Conservation (phyloP, 2,888 invertebrate species). For the Notodonta dromedarius region DNA sequence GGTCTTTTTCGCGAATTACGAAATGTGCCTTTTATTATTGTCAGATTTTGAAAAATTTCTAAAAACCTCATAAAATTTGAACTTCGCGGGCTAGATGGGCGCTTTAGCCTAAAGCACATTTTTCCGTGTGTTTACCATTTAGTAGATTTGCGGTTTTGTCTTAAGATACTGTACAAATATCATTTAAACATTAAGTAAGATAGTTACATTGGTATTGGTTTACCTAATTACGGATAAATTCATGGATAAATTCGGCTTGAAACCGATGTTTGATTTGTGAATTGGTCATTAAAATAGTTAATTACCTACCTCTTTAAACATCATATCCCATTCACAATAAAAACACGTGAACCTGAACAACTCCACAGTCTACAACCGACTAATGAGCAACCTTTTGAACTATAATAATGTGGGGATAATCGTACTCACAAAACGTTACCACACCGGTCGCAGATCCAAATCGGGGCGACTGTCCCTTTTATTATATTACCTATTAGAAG, state of each 20-base stretch:
- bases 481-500: conserved; percentile 63
- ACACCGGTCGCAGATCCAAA: conserved; percentile 46
- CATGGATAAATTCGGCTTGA: background rate
- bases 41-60: too few relatives aligned
- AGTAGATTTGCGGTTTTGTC: too few relatives aligned
- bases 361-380: conserved; percentile 27
- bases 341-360: conserved; percentile 39
- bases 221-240: background rate
- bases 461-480: conserved; percentile 61
- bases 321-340: conserved; percentile 27
- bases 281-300: background rate
- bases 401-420: conserved; percentile 48
- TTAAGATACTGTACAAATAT: too few relatives aligned
- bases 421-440: conserved; percentile 52
- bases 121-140: too few relatives aligned
- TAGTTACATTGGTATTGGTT: too few relatives aligned
- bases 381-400: conserved; percentile 45
- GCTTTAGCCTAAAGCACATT: too few relatives aligned
- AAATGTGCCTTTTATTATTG: too few relatives aligned
- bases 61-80: too few relatives aligned
- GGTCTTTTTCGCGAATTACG: too few relatives aligned
- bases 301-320: background rate
- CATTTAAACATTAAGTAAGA: too few relatives aligned
- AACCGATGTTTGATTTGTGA: conserved; percentile 5
- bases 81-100: too few relatives aligned